These are phyloP conservation scores for Cossypha dichroa DNA, from an alignment of 2,797 vertebrate species.

Conservation along the genomic window DNA sequence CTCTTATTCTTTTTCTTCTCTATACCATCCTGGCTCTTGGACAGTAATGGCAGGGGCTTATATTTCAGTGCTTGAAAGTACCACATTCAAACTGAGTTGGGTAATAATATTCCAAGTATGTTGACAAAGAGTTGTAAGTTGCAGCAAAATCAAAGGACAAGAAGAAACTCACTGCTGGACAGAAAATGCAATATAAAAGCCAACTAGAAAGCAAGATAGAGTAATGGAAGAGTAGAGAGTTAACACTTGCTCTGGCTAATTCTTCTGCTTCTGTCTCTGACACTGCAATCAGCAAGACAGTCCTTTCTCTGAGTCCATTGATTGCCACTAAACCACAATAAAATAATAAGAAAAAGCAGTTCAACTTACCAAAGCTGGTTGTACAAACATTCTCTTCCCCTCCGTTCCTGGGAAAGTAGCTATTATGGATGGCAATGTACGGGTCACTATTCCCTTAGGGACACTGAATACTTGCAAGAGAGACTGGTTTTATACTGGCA, in stretches of 20 bases:
- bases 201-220: background rate
- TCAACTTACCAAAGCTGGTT: slow-evolving; percentile 28
- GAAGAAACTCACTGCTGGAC: background rate
- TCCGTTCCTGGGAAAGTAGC: slow-evolving; percentile 40
- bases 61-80: background rate
- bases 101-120: background rate
- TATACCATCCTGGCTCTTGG: background rate
- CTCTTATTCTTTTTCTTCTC: background rate
- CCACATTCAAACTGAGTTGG: background rate
- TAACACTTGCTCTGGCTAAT: background rate
- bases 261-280: background rate
- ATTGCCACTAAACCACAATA: background rate
- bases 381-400: slow-evolving; percentile 44
- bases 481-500: slow-evolving; percentile 56
- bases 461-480: slow-evolving; percentile 28
- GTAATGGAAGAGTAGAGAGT: background rate
- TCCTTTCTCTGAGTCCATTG: background rate
- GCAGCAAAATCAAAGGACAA: background rate
- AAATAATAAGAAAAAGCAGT: slow-evolving; percentile 33
- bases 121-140: background rate
- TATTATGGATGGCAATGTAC: background rate
- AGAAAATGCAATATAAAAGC: background rate
- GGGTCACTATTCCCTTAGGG: slow-evolving; percentile 56
- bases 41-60: background rate
- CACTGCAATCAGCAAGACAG: background rate